Evolutionary conservation across 2,888 invertebrate species (phyloP).

Genomic region (Tanytarsus gracilentus): DNA sequence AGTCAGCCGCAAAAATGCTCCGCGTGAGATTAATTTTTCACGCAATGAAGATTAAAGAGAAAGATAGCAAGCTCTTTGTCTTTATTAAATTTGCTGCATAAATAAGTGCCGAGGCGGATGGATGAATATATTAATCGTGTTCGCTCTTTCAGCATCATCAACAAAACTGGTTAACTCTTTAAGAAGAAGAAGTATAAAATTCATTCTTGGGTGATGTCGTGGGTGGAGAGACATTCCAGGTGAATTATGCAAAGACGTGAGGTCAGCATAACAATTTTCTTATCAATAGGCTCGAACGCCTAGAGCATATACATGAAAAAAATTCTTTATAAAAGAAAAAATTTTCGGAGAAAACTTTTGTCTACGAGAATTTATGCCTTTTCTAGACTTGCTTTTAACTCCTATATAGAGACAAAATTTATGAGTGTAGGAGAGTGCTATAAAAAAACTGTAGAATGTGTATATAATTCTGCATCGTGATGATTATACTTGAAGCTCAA

Average conservation of each 20-base stretch:
- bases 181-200: too few species aligned
- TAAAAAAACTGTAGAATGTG: neutral
- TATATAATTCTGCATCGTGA: too few species aligned
- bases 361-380: conserved; percentile 3
- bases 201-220: too few species aligned
- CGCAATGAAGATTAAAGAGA: neutral
- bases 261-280: conserved; percentile 17
- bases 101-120: too few species aligned
- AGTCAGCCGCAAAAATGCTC: neutral
- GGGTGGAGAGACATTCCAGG: conserved; percentile 11
- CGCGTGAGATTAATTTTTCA: neutral
- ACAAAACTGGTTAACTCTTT: too few species aligned
- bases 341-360: conserved; percentile 9
- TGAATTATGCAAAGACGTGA: conserved; percentile 19
- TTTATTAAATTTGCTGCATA: too few species aligned
- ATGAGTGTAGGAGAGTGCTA: neutral
- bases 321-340: conserved; percentile 11
- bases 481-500: too few species aligned
- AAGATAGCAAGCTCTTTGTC: too few species aligned
- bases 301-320: neutral
- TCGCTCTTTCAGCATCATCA: too few species aligned
- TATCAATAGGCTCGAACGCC: conserved; percentile 3
- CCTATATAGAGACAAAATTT: neutral
- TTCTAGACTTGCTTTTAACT: neutral
- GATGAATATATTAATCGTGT: too few species aligned